Conservation (phyloP, 2,797 vertebrate species). For the Arctocebus calabarensis region DNA sequence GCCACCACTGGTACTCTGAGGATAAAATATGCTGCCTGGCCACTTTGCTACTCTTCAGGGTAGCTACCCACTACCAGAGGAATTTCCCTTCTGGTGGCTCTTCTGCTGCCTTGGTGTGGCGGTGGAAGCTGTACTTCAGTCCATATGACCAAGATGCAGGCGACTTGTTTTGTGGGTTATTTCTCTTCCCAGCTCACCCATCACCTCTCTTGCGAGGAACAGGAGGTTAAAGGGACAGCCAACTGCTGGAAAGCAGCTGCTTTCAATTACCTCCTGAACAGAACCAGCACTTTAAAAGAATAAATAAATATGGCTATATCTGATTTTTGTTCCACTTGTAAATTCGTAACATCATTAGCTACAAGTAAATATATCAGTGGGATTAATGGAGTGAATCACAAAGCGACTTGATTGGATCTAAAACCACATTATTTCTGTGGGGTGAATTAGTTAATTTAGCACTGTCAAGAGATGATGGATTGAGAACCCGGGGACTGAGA, state of each 20-base stretch:
- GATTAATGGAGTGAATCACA: slow-evolving; percentile 57
- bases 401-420: slow-evolving; percentile 67
- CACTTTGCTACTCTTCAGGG: not conserved
- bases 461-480: slow-evolving; percentile 68
- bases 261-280: not conserved
- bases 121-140: not conserved
- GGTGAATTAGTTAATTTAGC: slow-evolving; percentile 68
- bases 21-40: not conserved
- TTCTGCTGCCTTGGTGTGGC: not conserved
- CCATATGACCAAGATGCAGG: not conserved
- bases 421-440: slow-evolving; percentile 69
- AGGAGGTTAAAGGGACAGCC: not conserved
- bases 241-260: not conserved
- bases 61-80: accelerated
- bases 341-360: slow-evolving; percentile 68
- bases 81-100: accelerated
- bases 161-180: accelerated
- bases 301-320: not conserved
- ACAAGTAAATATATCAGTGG: slow-evolving; percentile 67
- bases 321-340: slow-evolving; percentile 38
- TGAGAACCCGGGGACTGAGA: not conserved
- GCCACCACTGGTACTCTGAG: accelerated
- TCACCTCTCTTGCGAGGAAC: accelerated
- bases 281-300: not conserved
- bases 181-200: not conserved